Evolutionary conservation across 23 tunicate species (phyloP), one percentile per base, ranked within the genome.

Genomic region (Trididemnum miniatum): DNA sequence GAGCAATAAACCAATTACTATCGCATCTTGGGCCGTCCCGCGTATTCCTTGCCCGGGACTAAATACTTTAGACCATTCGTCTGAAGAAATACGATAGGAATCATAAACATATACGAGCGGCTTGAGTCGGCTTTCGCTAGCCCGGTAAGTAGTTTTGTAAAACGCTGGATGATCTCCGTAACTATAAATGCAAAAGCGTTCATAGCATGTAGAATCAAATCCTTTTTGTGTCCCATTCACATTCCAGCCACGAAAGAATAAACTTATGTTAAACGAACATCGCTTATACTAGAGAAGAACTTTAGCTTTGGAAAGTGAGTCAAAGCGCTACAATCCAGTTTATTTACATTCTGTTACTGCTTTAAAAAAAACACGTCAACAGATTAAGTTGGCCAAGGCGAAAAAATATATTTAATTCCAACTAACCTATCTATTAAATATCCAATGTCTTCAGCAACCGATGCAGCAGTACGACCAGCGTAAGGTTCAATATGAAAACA

Each of bases 401-500:
- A n/a, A n/a, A n/a, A n/a, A n/a, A n/a, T n/a, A n/a, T n/a, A n/a
- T n/a, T n/a, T n/a, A n/a, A 44, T 9, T 44, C 26, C 35, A 32
- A 72, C 80, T 79, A 27, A 89, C 90, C 34, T 75, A 1, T 81
- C 40, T 23, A 84, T 31, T 1, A 85, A 36, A 52, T 67, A 84
- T 52, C 69, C 59, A 27, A 95, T 82, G 62, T 95, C 91, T 20
- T 82, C 78, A 24, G 31, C 72, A 2, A 95, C 95, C 20, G 92
- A 76, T 28, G 29, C 3, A n/a, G 99, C 96, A 76, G 54, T 85
- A 39, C 99, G 71, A 9, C 77, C 96, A 29, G 77, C 34, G 51
- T 95, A 95, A 23, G 99, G 95, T 78, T 95, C 99, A 79, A 95
- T 89, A 63, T 95, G 99, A 86, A 95, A 89, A 34, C 91, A 91